Conservation (phyloP, 2,888 invertebrate species). For the Sympetrum striolatum region DNA sequence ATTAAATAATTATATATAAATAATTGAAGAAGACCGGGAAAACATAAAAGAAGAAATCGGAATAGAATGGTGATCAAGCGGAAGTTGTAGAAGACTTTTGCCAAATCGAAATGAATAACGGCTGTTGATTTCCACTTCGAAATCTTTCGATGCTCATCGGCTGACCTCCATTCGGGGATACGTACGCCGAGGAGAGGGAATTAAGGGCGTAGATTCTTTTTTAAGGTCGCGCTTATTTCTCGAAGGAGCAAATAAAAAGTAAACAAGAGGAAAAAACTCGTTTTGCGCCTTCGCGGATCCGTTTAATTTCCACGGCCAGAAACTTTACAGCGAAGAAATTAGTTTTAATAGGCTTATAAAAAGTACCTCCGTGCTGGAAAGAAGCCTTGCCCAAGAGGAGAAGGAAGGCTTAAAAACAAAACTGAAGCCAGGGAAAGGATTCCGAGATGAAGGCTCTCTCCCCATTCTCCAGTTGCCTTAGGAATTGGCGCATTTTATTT, state of each 20-base stretch:
- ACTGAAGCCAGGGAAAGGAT: slow-evolving; percentile 5
- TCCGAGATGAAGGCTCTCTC: not conserved
- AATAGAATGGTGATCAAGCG: not conserved
- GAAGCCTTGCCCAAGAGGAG: not conserved
- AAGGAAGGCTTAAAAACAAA: slow-evolving; percentile 19
- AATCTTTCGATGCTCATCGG: no score
- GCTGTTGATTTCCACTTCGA: not conserved
- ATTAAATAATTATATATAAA: no score
- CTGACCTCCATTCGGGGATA: no score
- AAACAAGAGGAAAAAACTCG: not conserved
- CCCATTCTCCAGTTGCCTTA: not conserved
- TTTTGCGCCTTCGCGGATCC: not conserved
- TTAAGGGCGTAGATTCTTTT: not conserved
- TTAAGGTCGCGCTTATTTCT: not conserved
- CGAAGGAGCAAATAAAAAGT: not conserved
- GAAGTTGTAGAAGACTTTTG: not conserved
- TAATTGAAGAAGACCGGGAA: not conserved
- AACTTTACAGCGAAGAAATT: slow-evolving; percentile 13
- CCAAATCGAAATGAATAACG: not conserved
- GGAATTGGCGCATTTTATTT: not conserved
- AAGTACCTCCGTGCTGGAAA: not conserved
- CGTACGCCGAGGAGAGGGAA: no score
- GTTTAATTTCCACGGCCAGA: not conserved
- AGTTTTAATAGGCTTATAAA: slow-evolving; percentile 38
- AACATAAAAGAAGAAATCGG: not conserved